Evolutionary conservation across 2,888 invertebrate species (phyloP).

Genomic region (Melangyna quadrimaculata): DNA sequence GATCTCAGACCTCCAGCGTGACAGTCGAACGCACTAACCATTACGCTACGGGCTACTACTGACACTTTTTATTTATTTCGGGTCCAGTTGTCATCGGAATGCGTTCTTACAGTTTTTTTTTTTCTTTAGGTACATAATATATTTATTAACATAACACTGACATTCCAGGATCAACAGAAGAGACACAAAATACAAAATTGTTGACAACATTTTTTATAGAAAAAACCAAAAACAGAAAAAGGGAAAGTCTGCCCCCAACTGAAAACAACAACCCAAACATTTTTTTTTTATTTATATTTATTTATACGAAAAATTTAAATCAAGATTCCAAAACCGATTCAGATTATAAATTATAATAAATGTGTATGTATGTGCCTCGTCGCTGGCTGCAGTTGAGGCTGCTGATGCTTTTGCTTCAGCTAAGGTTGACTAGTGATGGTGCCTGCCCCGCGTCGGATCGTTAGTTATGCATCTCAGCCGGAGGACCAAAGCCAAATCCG

Average conservation of each 20-base stretch:
- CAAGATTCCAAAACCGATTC: conserved; percentile 70
- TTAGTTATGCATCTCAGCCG: conserved; percentile 59
- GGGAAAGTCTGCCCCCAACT: conserved; percentile 59
- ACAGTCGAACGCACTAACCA: too few relatives aligned
- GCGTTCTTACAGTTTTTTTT: conserved; percentile 40
- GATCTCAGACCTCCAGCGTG: too few relatives aligned
- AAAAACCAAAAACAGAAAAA: conserved; percentile 34
- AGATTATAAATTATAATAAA: conserved; percentile 72
- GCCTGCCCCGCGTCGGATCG: conserved; percentile 21
- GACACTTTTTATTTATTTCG: too few relatives aligned
- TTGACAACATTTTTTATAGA: background rate
- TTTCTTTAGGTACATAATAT: too few relatives aligned
- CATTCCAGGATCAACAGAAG: conserved; percentile 39
- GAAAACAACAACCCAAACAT: conserved; percentile 16
- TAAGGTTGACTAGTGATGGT: conserved; percentile 1
- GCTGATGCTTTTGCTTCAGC: conserved; percentile 1
- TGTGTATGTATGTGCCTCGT: conserved; percentile 24
- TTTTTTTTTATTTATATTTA: too few relatives aligned
- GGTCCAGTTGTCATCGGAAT: conserved; percentile 36
- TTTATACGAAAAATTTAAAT: conserved; percentile 61
- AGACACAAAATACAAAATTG: background rate
- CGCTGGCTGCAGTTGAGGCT: background rate
- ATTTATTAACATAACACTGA: conserved; percentile 38
- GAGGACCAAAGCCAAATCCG: conserved; percentile 58
- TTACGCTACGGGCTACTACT: too few relatives aligned